Evolutionary conservation across 2,888 invertebrate genomes (phyloP).

Genomic region (Apeira syringaria): DNA sequence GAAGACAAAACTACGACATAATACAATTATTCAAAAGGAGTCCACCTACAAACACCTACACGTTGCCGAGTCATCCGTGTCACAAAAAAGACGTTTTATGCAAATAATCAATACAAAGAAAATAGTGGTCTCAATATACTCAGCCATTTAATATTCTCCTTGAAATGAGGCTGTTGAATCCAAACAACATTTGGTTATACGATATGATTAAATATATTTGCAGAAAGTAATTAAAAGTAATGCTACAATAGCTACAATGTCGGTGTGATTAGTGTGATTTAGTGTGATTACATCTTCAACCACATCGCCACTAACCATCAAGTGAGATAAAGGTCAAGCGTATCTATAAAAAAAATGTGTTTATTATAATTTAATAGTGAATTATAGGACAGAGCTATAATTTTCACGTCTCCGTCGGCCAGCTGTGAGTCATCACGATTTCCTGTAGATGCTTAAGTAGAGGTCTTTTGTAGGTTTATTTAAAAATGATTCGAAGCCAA

Average conservation of each 20-base stretch:
- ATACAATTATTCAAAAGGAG: too few relatives aligned
- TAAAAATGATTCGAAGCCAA: not conserved
- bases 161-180: not conserved
- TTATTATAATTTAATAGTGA: too few relatives aligned
- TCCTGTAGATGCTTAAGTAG: constrained; percentile 6
- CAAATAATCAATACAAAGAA: constrained; percentile 6
- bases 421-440: constrained; percentile 4
- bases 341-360: too few relatives aligned
- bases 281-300: too few relatives aligned
- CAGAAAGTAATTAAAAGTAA: too few relatives aligned
- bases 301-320: too few relatives aligned
- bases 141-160: not conserved
- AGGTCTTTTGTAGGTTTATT: constrained; percentile 7
- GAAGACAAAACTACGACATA: too few relatives aligned
- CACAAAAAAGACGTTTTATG: constrained; percentile 4
- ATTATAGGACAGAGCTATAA: constrained; percentile 7
- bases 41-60: constrained; percentile 5
- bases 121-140: not conserved
- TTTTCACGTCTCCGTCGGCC: constrained; percentile 4
- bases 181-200: constrained; percentile 6
- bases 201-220: too few relatives aligned
- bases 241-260: too few relatives aligned
- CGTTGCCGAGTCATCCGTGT: not conserved
- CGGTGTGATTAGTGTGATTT: too few relatives aligned
- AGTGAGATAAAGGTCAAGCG: too few relatives aligned